Evolutionary conservation across 2,797 vertebrate species (phyloP).

Genomic region (Alcedo quadribrachys): DNA sequence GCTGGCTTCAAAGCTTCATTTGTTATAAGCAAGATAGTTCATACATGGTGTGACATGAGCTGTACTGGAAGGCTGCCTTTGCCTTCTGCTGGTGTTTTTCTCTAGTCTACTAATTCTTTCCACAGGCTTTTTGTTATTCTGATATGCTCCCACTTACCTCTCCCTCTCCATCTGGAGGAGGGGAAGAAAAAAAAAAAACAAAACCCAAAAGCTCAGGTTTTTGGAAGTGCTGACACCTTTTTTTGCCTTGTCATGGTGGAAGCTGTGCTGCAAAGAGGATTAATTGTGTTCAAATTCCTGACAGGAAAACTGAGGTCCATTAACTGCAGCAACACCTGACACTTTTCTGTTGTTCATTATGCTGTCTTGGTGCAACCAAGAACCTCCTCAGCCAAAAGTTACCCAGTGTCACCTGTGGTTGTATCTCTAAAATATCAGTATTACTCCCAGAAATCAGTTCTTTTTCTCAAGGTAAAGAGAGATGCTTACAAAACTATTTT

Average conservation of each 20-base stretch:
- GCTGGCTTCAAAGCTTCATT: conserved; percentile 14
- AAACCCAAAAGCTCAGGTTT: neutral
- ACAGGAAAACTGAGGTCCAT: conserved; percentile 52
- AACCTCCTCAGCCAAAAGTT: conserved; percentile 23
- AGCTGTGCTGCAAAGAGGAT: neutral
- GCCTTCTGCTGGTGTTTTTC: conserved; percentile 67
- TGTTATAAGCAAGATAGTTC: conserved; percentile 25
- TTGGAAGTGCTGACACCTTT: neutral
- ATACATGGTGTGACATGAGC: conserved; percentile 4
- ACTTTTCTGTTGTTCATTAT: conserved; percentile 36
- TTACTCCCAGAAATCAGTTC: neutral
- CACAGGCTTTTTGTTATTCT: conserved; percentile 25
- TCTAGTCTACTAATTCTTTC: conserved; percentile 33
- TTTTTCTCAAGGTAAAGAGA: neutral
- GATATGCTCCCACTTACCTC: conserved; percentile 38
- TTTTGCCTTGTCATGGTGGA: neutral
- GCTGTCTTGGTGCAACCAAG: conserved; percentile 12
- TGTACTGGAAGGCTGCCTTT: conserved; percentile 54
- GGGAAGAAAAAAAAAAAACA: neutral
- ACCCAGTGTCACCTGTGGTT: neutral
- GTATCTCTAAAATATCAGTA: neutral
- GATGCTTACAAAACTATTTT: neutral
- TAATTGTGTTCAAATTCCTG: conserved; percentile 38
- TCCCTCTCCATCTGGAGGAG: neutral
- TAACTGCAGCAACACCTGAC: conserved; percentile 51